Base-by-base conservation (phyloP, 2,888 invertebrate genomes). In the Noctua pronuba region DNA sequence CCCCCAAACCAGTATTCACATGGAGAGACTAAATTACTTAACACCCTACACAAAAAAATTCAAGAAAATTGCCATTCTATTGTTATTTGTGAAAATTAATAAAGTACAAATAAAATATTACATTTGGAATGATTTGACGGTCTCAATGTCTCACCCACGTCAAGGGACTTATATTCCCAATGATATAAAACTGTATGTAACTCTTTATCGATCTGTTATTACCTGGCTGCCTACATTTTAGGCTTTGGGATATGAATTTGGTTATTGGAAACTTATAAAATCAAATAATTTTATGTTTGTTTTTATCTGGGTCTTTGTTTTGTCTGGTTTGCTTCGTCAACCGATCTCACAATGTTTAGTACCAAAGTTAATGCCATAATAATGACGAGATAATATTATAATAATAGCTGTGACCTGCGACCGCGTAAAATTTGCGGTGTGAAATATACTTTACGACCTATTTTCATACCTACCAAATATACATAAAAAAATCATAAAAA, bases 141-240 rank as follows among this genome's bases (percentile, higher is more conserved):
- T 68, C n/a, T 60, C 49, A 60, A 74, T 62, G 77, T 84, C 80
- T 10, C 68, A 84, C 84, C 84, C 72, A 73, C 74, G 24, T 84
- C 84, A 85, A 78, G 75, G 73, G 73, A 76, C 6, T n/a, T 69
- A 75, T 66, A 72, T 71, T 69, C 73, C 70, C 75, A 55, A 28
- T 13, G 71, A 80, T 62, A 86, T 75, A 80, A 76, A 86, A 80
- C 75, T 82, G 62, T 82, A 74, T 80, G 62, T 80, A 75, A 82
- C 78, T 78, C 68, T 74, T 77, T 82, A 87, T 85, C 71, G 82
- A 86, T 86, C 83, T 75, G 58, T 67, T 78, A 79, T 70, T 72
- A 62, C 67, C 75, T 49, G 13, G 58, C 58, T 52, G 73, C 58
- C 58, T 77, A 74, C 73, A 77, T 68, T 75, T 74, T 67, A 71